Evolutionary conservation across 2,888 invertebrate species (phyloP), one percentile per base, ranked within the genome.

Genomic region (Macaria liturata): DNA sequence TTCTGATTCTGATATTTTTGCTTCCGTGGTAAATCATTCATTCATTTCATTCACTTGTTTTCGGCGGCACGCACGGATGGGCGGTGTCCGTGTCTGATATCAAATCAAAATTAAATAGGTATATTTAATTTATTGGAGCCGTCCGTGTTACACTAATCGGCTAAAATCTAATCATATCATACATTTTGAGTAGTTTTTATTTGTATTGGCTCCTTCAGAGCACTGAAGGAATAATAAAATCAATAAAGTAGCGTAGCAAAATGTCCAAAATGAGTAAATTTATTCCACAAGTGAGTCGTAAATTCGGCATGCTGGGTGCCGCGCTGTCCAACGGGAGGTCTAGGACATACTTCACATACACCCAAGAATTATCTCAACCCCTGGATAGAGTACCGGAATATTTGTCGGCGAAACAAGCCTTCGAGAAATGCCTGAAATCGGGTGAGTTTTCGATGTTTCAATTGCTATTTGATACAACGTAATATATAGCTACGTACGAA

Each of bases 291-390:
- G 74, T 84, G n/a, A 77, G 73, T 48, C 79, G 80, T 60, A 83
- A 82, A 79, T 80, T 87, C 57, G 76, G 83, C 8, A 83, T 80
- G 72, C 64, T 90, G 55, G 78, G 81, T 71, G 80, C 83, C 57
- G 83, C 83, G 62, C 68, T 88, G 59, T 75, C 74, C 59, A 72
- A 70, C 71, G 74, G 74, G 9, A 86, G 85, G 70, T 72, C 79
- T 59, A 93, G 94, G 74, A 94, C 81, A 57, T 97, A 94, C 85
- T 96, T 95, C 80, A 95, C 97, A 0, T 97, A 97, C 76, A 94
- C 95, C 31, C 95, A 95, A 65, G 97, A 97, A 81, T 94, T 97
- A 46, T 94, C 97, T 43, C 96, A 97, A 87, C 96, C 97, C 9
- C 86, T 96, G 68, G 93, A 95, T 37, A 93, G 95, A 65, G 94